phyloP scores from a whole-genome alignment of 1,140 invertebrate genomes.

The Ridgeia piscesae region DNA sequence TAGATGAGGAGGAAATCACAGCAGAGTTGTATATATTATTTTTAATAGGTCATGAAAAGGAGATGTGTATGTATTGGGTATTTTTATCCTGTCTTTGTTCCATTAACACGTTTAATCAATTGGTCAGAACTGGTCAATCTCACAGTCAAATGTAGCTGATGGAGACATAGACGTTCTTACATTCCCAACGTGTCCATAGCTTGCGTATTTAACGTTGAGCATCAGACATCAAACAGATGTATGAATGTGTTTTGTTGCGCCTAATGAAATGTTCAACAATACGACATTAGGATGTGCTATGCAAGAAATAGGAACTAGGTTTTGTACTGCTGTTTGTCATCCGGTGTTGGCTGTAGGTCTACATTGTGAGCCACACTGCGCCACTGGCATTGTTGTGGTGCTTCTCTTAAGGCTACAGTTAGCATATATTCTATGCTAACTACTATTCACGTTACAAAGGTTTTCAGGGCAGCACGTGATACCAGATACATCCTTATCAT shows the following conservation, averaged over 20 bases:
- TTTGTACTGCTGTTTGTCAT: not conserved
- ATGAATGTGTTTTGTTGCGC: not conserved
- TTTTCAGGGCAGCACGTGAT: not conserved
- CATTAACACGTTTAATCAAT: not conserved
- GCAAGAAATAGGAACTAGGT: not conserved
- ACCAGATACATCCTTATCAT: not conserved
- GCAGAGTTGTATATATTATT: not conserved
- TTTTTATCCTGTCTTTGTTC: not conserved
- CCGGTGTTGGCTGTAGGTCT: not conserved
- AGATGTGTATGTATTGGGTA: not conserved
- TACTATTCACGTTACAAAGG: too few species aligned
- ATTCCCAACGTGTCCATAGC: not conserved
- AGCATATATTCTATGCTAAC: not conserved
- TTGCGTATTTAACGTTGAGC: not conserved
- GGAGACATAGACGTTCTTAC: not conserved
- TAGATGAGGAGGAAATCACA: not conserved
- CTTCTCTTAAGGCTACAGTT: not conserved
- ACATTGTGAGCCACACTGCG: not conserved
- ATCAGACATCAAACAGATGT: not conserved
- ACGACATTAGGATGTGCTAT: not conserved
- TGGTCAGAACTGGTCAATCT: not conserved
- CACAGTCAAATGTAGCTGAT: not conserved
- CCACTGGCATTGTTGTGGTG: not conserved
- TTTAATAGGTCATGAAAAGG: not conserved
- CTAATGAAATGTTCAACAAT: not conserved